Conservation (phyloP, 2,888 invertebrate species). For the Halocaridina rubra region DNA sequence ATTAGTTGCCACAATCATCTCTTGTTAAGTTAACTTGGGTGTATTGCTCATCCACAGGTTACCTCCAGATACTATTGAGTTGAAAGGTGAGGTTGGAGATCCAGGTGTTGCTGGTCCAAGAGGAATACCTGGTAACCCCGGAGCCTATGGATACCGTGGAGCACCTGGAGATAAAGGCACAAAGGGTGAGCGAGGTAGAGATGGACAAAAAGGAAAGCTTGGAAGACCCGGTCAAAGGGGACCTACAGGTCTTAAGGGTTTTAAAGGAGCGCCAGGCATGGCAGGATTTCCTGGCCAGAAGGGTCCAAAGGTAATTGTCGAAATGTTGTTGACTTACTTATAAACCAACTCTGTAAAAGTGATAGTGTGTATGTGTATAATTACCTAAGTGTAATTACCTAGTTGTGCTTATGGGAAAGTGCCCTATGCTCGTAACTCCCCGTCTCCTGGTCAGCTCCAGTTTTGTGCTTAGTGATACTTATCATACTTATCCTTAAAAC, state of each 20-base stretch:
- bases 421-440: too few relatives aligned
- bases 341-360: too few relatives aligned
- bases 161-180: slow-evolving; percentile 64
- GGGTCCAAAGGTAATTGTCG: slow-evolving; percentile 57
- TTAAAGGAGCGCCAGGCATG: slow-evolving; percentile 64
- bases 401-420: too few relatives aligned
- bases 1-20: too few relatives aligned
- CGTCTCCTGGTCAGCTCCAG: too few relatives aligned
- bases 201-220: slow-evolving; percentile 64
- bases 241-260: slow-evolving; percentile 60
- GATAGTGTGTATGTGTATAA: too few relatives aligned
- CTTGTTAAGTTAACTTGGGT: too few relatives aligned
- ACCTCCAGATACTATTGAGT: neutral
- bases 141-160: slow-evolving; percentile 42
- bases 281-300: slow-evolving; percentile 53
- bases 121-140: slow-evolving; percentile 34
- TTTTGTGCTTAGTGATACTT: too few relatives aligned
- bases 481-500: too few relatives aligned
- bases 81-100: slow-evolving; percentile 51
- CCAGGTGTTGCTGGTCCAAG: slow-evolving; percentile 47
- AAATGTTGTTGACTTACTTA: too few relatives aligned
- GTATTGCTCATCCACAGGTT: neutral
- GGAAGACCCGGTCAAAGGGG: slow-evolving; percentile 61
- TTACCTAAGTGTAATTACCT: too few relatives aligned
- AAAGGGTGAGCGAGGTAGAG: slow-evolving; percentile 57